Conservation (phyloP, 2,888 invertebrate species). For the Lamellibrachia columna region DNA sequence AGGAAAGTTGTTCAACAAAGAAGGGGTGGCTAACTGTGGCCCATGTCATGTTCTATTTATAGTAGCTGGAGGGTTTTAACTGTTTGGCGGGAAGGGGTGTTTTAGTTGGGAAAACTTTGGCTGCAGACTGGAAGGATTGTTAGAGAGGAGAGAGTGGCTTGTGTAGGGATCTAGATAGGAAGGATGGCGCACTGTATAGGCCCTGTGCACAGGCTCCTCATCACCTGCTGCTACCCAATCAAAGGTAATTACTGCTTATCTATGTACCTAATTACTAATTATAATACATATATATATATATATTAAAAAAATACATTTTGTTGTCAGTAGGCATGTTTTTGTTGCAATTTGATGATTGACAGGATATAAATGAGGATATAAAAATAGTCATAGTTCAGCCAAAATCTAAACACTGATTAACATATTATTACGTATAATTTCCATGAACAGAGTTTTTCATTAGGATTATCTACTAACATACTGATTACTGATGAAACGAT, state of each 20-base stretch:
- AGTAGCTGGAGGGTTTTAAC: neutral
- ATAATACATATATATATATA: no score
- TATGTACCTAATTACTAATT: no score
- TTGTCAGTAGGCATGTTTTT: no score
- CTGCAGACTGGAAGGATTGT: neutral
- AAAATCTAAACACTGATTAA: no score
- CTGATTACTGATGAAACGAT: no score
- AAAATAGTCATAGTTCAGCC: no score
- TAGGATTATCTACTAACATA: no score
- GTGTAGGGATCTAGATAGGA: neutral
- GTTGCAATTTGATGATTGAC: no score
- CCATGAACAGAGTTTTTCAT: no score
- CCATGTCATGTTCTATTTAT: neutral
- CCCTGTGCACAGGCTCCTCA: neutral
- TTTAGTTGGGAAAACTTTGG: neutral
- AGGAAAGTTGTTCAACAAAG: neutral
- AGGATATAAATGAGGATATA: no score
- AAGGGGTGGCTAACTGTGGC: neutral
- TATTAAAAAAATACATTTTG: no score
- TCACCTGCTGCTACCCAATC: neutral
- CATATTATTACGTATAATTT: no score
- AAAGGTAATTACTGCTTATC: neutral
- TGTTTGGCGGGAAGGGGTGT: constrained; percentile 14
- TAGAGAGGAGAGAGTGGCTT: neutral
- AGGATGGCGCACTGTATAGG: neutral